Evolutionary conservation across 1,140 invertebrate species (phyloP).

Genomic region (Lordiphosa stackelbergi): DNA sequence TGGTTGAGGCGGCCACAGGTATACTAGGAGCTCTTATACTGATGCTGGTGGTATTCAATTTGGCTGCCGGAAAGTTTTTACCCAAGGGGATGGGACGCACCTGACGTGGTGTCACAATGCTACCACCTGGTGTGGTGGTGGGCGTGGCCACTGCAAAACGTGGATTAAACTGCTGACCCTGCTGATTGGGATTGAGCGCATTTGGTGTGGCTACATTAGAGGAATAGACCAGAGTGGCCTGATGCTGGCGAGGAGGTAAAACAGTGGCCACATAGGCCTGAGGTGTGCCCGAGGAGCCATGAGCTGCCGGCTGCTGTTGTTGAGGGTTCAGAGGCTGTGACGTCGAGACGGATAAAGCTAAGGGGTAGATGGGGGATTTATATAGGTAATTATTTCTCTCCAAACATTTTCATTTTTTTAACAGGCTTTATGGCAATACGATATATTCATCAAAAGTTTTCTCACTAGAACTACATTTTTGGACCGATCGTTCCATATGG

Average conservation of each 20-base stretch:
- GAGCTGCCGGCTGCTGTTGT: slow-evolving; percentile 28
- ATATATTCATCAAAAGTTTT: too few species aligned
- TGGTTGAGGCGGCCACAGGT: slow-evolving; percentile 50
- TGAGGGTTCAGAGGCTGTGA: slow-evolving; percentile 39
- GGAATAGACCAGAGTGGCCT: slow-evolving; percentile 74
- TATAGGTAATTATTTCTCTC: too few species aligned
- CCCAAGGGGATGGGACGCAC: slow-evolving; percentile 68
- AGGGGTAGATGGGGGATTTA: background rate
- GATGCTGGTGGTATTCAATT: slow-evolving; percentile 72
- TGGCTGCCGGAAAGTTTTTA: slow-evolving; percentile 61
- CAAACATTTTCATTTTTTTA: too few species aligned
- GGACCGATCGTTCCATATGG: too few species aligned
- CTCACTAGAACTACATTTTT: too few species aligned
- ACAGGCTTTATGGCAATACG: too few species aligned
- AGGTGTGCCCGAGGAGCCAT: slow-evolving; percentile 38
- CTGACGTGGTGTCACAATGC: slow-evolving; percentile 57
- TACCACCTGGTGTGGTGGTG: slow-evolving; percentile 52
- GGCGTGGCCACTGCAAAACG: slow-evolving; percentile 72
- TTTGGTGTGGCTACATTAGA: slow-evolving; percentile 55
- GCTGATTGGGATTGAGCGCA: slow-evolving; percentile 38
- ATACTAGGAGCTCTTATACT: slow-evolving; percentile 72
- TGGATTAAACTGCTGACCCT: slow-evolving; percentile 65
- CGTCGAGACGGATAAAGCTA: slow-evolving; percentile 44
- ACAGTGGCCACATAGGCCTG: slow-evolving; percentile 74
- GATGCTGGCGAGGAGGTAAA: slow-evolving; percentile 68